Evolutionary conservation across 1,140 invertebrate genomes (phyloP).

Genomic region (Pogonomyrmex californicus): DNA sequence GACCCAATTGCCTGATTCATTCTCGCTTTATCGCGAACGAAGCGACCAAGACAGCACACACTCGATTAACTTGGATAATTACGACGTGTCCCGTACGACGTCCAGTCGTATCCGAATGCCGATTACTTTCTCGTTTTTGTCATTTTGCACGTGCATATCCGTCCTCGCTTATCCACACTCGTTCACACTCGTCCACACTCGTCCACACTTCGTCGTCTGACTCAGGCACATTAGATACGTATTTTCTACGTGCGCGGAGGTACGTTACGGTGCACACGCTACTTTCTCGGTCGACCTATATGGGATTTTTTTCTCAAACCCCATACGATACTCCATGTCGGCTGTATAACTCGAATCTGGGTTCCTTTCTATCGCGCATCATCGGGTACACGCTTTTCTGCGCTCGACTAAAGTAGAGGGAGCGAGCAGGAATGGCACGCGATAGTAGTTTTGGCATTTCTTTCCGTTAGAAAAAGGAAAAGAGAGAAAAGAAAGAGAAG

Average conservation of each 20-base stretch:
- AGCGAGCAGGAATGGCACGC: not conserved
- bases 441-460: slow-evolving; percentile 10
- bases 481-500: not conserved
- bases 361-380: slow-evolving; percentile 79
- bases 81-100: slow-evolving; percentile 39
- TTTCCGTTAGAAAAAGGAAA: not conserved
- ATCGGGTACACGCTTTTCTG: slow-evolving; percentile 55
- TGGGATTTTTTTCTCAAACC: slow-evolving; percentile 76
- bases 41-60: not conserved
- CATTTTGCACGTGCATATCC: slow-evolving; percentile 43
- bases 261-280: slow-evolving; percentile 69
- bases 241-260: slow-evolving; percentile 61
- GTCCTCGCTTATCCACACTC: not conserved
- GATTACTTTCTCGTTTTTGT: slow-evolving; percentile 64
- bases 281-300: slow-evolving; percentile 82
- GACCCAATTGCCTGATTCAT: slow-evolving; percentile 57
- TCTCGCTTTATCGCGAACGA: slow-evolving; percentile 31
- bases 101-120: slow-evolving; percentile 28
- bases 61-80: slow-evolving; percentile 63
- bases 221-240: not conserved
- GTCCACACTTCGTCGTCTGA: not conserved
- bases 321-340: slow-evolving; percentile 61
- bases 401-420: slow-evolving; percentile 15
- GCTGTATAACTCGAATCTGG: slow-evolving; percentile 75
- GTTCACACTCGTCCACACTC: too few relatives aligned